These are phyloP conservation scores for Mallotus villosus DNA, from an alignment of 2,797 vertebrate species.

Conservation along the genomic window DNA sequence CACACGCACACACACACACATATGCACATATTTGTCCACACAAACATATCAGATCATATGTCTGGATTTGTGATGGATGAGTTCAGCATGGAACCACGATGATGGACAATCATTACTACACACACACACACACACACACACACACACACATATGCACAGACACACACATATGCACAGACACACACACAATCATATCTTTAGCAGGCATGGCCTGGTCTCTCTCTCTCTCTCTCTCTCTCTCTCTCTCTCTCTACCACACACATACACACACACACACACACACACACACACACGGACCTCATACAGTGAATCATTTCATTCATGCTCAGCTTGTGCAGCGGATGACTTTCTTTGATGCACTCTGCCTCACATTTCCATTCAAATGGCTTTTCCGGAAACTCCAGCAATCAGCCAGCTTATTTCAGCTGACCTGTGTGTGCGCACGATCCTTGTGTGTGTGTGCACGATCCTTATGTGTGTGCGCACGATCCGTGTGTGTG, in stretches of 20 bases:
- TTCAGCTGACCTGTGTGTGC: constrained; percentile 48
- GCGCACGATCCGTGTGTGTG: too few relatives aligned
- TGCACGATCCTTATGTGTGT: not conserved
- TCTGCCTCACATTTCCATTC: constrained; percentile 69
- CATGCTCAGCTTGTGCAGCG: constrained; percentile 58
- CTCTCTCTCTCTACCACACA: not conserved
- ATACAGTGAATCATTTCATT: constrained; percentile 43
- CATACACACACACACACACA: constrained; percentile 6
- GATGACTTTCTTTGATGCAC: constrained; percentile 60
- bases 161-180: too few relatives aligned
- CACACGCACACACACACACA: too few relatives aligned
- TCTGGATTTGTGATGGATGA: too few relatives aligned
- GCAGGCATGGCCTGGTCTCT: too few relatives aligned
- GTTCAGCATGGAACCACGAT: too few relatives aligned
- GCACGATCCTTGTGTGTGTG: not conserved
- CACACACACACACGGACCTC: constrained; percentile 31
- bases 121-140: not conserved
- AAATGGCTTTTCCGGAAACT: constrained; percentile 66
- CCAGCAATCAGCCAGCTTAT: constrained; percentile 66
- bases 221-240: too few relatives aligned
- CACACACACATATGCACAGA: too few relatives aligned
- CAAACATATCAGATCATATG: not conserved
- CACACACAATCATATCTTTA: too few relatives aligned
- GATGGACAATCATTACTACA: too few relatives aligned
- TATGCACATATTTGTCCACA: not conserved